phyloP scores from a whole-genome alignment of 2,888 invertebrate genomes.

The Malacosoma neustria region DNA sequence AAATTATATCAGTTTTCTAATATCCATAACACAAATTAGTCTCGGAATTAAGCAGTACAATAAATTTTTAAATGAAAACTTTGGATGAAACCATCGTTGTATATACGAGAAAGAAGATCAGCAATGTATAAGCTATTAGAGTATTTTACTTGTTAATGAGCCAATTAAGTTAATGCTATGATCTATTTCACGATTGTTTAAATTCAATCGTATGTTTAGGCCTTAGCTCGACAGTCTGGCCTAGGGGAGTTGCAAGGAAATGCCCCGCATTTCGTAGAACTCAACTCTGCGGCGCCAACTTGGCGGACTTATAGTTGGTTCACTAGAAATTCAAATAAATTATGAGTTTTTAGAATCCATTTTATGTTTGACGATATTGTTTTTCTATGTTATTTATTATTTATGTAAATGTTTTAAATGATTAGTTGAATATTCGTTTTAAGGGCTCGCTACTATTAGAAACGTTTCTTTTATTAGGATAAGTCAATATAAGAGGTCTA shows the following conservation, averaged over 20 bases:
- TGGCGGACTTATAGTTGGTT: constrained; percentile 33
- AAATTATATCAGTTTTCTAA: too few relatives aligned
- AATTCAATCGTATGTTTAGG: constrained; percentile 7
- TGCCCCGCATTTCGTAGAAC: constrained; percentile 53
- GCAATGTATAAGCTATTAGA: too few relatives aligned
- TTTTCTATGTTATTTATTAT: constrained; percentile 8
- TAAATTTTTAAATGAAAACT: too few relatives aligned
- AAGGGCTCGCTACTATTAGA: not conserved
- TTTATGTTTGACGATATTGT: constrained; percentile 23
- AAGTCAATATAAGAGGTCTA: constrained; percentile 10
- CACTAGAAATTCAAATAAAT: constrained; percentile 56
- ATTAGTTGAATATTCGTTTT: not conserved
- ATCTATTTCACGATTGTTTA: not conserved
- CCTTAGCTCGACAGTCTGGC: constrained; percentile 35
- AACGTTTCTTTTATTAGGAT: constrained; percentile 1
- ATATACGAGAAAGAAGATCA: too few relatives aligned
- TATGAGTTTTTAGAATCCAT: constrained; percentile 44
- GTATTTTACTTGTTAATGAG: too few relatives aligned
- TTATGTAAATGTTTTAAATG: not conserved
- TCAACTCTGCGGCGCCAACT: constrained; percentile 53
- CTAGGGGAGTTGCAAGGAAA: constrained; percentile 53
- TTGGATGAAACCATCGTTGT: too few relatives aligned
- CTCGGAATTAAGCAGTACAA: too few relatives aligned
- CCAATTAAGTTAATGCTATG: too few relatives aligned
- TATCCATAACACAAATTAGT: too few relatives aligned